Conservation (phyloP, 2,797 vertebrate genomes). For the Rousettus madagascariensis region DNA sequence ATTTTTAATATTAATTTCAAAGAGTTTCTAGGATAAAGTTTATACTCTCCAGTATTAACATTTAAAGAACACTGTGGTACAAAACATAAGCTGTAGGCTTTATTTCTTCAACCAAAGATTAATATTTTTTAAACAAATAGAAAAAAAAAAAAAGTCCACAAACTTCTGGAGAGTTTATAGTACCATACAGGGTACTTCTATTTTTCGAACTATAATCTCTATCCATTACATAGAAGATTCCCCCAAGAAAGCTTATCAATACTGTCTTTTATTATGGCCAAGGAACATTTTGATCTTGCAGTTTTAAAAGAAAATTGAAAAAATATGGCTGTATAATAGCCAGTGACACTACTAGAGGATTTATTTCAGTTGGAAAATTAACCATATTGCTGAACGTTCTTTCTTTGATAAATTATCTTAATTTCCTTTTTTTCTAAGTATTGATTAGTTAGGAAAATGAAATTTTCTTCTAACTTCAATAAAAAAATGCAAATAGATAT, state of each 20-base stretch:
- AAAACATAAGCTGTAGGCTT: not conserved
- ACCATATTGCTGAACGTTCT: not conserved
- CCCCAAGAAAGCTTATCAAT: not conserved
- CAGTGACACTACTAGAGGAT: constrained; percentile 18
- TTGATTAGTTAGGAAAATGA: constrained; percentile 68
- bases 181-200: not conserved
- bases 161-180: not conserved
- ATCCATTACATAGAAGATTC: not conserved
- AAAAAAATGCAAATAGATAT: constrained; percentile 56
- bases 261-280: constrained; percentile 15
- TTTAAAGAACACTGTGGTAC: not conserved
- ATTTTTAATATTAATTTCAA: constrained; percentile 26
- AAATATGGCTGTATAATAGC: not conserved
- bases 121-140: constrained; percentile 3
- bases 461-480: constrained; percentile 60
- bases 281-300: not conserved
- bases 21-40: not conserved
- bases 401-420: constrained; percentile 64
- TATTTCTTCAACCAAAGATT: constrained; percentile 33
- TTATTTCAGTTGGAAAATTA: constrained; percentile 63
- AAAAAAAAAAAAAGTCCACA: not conserved
- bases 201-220: constrained; percentile 13
- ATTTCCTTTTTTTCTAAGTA: constrained; percentile 59
- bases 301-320: constrained; percentile 45
- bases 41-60: not conserved